phyloP scores from a whole-genome alignment of 2,113 vertebrate species.

The Tapirus terrestris region DNA sequence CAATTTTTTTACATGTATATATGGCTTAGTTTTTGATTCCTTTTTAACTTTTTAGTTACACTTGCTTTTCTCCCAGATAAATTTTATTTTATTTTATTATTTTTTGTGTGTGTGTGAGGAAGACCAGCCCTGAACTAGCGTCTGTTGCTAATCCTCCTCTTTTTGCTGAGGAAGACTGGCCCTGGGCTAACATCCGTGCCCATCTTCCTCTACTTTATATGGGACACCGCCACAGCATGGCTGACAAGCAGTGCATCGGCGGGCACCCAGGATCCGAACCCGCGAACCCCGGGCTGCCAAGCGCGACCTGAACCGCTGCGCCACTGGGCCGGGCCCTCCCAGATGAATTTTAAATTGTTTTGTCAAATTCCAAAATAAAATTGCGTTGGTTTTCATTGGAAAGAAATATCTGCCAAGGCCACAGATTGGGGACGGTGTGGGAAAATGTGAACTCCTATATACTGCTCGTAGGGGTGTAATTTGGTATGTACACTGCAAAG shows the following conservation, averaged over 20 bases:
- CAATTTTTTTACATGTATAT: neutral
- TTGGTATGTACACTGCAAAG: neutral
- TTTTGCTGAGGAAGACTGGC: too few species aligned
- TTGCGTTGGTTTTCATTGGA: neutral
- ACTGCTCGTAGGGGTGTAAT: neutral
- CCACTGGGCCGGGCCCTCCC: neutral
- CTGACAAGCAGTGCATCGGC: too few species aligned
- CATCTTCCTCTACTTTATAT: too few species aligned
- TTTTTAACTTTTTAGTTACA: neutral
- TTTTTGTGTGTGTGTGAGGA: too few species aligned
- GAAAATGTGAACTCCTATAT: neutral
- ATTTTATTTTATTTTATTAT: neutral
- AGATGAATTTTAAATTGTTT: slow-evolving; percentile 11
- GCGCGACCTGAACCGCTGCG: too few species aligned
- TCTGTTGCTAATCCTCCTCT: too few species aligned
- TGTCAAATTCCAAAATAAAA: slow-evolving; percentile 46
- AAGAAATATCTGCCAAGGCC: neutral
- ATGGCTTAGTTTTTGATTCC: neutral
- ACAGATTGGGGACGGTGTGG: neutral
- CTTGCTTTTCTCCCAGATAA: neutral
- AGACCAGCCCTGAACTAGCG: too few species aligned
- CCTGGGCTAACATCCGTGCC: too few species aligned
- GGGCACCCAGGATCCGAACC: too few species aligned
- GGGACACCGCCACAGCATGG: too few species aligned
- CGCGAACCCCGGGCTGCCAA: too few species aligned